Base-by-base conservation (phyloP, 2,888 invertebrate species). In the Xiphydria camelus region DNA sequence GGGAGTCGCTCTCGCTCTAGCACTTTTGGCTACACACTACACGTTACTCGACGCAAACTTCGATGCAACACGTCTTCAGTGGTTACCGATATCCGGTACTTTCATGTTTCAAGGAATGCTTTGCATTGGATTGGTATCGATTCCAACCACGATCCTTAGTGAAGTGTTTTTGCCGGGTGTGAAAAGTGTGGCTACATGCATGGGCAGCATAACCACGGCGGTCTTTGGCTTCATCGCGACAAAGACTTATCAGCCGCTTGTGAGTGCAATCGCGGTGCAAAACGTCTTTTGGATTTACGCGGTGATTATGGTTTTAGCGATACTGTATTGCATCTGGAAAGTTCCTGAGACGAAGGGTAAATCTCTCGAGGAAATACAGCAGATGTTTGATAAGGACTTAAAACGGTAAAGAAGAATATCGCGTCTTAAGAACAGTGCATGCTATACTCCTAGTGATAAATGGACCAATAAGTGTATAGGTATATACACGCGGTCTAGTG, bases 271-370 rank as follows among this genome's bases (percentile, higher is more conserved):
- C 1, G 40, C 49, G 3, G 58, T 59, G 4, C 51, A 55, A 22
- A 62, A 57, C 18, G 41, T 65, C 0, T 72, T 65, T 25, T 57
- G 59, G 35, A 25, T 59, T 0, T 70, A 70, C 40, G 57, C 58
- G 0, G 1, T 53, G 1, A 15, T 64, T 7, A 41, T 66, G 41
- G 3, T 62, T 0, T n/a, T 61, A 0, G 53, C 60, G 1, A 22
- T 63, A 3, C 41, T 64, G 0, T 64, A 55, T 18, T 52, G 56
- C 4, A n/a, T 59, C 0, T 17, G 50, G 9, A 59, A 40, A n/a
- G 19, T 73, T n/a, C 70, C 69, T 0, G 73, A 73, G 41, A 74
- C 73, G 1, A 73, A 69, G 39, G 67, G 68, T 2, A 63, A 72
- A 39, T 52, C 67, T 0, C 49, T 73, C 12, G 64, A 64, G 19